Conservation (phyloP, 2,888 invertebrate genomes). For the Apoda limacodes region DNA sequence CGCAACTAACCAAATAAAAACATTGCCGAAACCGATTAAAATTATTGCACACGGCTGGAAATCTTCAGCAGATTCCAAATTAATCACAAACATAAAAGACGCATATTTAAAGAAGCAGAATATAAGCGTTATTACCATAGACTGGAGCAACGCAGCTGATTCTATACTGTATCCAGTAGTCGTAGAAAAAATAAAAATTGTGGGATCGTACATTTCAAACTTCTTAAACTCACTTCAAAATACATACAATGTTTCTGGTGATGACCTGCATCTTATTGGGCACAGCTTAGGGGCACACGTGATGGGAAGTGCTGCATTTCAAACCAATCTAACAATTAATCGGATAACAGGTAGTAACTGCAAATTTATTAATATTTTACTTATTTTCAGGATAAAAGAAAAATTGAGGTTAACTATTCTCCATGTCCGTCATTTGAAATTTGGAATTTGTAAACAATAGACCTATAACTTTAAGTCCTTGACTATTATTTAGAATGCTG, state of each 20-base stretch:
- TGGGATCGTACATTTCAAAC: background rate
- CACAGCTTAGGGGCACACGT: slow-evolving; percentile 57
- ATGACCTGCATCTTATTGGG: slow-evolving; percentile 23
- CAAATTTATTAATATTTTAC: too few species aligned
- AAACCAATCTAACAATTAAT: background rate
- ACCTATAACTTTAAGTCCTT: too few species aligned
- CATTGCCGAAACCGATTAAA: too few species aligned
- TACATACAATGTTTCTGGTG: slow-evolving; percentile 9
- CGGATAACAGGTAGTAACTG: background rate
- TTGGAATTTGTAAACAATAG: too few species aligned
- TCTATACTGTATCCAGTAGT: background rate
- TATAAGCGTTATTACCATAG: background rate
- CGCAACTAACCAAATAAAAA: too few species aligned
- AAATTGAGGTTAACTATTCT: too few species aligned
- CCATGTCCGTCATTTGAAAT: too few species aligned
- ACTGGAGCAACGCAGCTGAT: background rate
- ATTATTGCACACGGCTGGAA: background rate
- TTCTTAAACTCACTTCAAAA: slow-evolving; percentile 8
- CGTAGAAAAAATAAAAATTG: background rate
- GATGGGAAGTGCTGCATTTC: slow-evolving; percentile 48
- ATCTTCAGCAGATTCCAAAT: background rate
- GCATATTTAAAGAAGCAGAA: background rate
- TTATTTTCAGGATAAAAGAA: too few species aligned
- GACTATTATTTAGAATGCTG: too few species aligned
- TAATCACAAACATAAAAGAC: background rate